These are phyloP conservation scores for Hydriomena furcata DNA, from an alignment of 2,888 invertebrate genomes.

Conservation along the genomic window DNA sequence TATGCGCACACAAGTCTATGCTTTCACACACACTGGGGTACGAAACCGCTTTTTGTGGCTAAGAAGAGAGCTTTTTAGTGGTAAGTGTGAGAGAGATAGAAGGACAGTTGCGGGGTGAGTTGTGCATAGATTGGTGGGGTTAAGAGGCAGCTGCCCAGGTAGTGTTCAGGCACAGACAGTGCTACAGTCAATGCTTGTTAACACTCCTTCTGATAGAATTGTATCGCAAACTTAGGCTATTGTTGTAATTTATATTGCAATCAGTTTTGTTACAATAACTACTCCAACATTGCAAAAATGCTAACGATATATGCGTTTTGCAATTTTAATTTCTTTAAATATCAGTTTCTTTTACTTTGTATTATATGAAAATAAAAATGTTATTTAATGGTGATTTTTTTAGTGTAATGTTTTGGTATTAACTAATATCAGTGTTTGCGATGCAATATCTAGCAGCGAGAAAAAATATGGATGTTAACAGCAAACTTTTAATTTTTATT, in stretches of 20 bases:
- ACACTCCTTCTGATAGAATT: conserved; percentile 72
- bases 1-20: conserved; percentile 63
- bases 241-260: conserved; percentile 23
- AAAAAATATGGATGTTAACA: no score
- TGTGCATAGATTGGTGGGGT: conserved; percentile 69
- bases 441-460: no score
- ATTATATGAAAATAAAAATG: no score
- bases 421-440: no score
- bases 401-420: no score
- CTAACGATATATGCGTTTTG: no score
- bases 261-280: conserved; percentile 12
- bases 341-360: no score
- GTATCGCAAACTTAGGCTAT: conserved; percentile 65
- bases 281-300: no score
- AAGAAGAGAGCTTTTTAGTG: conserved; percentile 64
- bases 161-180: conserved; percentile 72
- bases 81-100: conserved; percentile 68
- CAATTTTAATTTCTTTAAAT: background rate
- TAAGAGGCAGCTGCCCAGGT: conserved; percentile 79
- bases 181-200: conserved; percentile 77
- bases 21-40: conserved; percentile 56
- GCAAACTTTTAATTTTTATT: no score
- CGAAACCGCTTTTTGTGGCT: conserved; percentile 80
- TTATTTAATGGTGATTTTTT: no score
- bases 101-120: conserved; percentile 69